A percentile compares a stretch with the other conserved stretches of the same genome.
Evolutionary conservation across 1,140 invertebrate genomes (phyloP).

Genomic region (Brachionus plicatilis): DNA sequence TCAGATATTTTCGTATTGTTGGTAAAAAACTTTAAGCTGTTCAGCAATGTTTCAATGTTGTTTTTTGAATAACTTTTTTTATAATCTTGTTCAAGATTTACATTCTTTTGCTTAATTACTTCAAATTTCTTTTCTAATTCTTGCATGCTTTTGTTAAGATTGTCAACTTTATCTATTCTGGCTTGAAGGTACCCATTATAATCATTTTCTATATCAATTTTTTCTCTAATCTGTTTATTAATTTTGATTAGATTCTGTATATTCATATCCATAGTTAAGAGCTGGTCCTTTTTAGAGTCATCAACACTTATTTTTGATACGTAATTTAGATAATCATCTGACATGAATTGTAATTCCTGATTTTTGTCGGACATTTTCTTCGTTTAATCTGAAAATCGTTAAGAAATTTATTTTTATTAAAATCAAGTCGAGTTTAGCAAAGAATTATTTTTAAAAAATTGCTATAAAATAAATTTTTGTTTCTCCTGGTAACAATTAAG

Average conservation of each 20-base stretch:
- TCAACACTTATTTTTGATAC: neutral
- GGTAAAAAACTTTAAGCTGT: neutral
- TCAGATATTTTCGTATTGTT: neutral
- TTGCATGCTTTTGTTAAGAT: neutral
- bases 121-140: neutral
- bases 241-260: neutral
- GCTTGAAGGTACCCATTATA: neutral
- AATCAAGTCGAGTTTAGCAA: no score
- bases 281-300: neutral
- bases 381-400: neutral
- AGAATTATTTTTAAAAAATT: no score
- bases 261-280: neutral
- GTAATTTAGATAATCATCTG: neutral
- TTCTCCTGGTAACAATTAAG: no score
- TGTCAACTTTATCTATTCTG: neutral
- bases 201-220: neutral
- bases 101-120: neutral
- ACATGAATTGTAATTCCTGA: neutral
- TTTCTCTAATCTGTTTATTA: neutral
- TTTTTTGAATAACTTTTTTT: neutral
- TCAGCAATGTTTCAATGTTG: neutral
- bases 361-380: no score
- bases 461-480: no score
- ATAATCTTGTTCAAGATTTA: neutral
- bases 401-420: neutral